Evolutionary conservation across 1,140 invertebrate genomes (phyloP), one percentile per base, ranked within the genome.

Genomic region (Asobara japonica): DNA sequence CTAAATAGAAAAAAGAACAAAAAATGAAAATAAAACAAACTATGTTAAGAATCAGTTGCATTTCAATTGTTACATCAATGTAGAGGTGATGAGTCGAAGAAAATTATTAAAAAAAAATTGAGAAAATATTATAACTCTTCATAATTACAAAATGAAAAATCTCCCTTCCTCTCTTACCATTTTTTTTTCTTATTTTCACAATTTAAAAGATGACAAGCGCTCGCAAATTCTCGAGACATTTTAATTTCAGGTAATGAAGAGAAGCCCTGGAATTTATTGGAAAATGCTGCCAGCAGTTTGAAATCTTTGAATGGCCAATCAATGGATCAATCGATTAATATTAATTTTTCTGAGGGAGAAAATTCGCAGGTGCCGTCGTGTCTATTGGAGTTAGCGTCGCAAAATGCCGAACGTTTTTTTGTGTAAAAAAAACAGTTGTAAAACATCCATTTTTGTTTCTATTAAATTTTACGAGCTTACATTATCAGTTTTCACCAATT

Each of bases 201-300:
- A 38, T 38, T 38, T 38, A 2, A 13, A 10, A 38, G 8, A 2
- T 13, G 22, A 66, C 66, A 48, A 69, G 56, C 74, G 73, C 76
- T 78, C 71, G 77, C 70, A 75, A 73, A 80, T 38, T 74, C 69
- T 74, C 71, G 67, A 78, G 76, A 38, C 74, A 25, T 7, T 75
- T 16, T 80, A 65, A 71, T 81, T 81, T 78, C 78, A 81, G 79
- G 41, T 81, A 7, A 68, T 16, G 45, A 51, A 3, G 45, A 18
- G 16, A 51, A 20, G 16, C 16, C 11, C 1, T 8, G 11, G 2
- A 51, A 51, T 51, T 51, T 51, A 51, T 51, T 51, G 45, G 45
- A 20, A 51, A 51, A 51, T 51, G 45, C 45, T 7, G 18, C n/a
- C n/a, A 51, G 16, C 45, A 51, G 45, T 51, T 51, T 51, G 7